Evolutionary conservation across 1,140 invertebrate genomes (phyloP).

Genomic region (Philopotamus ludificatus): DNA sequence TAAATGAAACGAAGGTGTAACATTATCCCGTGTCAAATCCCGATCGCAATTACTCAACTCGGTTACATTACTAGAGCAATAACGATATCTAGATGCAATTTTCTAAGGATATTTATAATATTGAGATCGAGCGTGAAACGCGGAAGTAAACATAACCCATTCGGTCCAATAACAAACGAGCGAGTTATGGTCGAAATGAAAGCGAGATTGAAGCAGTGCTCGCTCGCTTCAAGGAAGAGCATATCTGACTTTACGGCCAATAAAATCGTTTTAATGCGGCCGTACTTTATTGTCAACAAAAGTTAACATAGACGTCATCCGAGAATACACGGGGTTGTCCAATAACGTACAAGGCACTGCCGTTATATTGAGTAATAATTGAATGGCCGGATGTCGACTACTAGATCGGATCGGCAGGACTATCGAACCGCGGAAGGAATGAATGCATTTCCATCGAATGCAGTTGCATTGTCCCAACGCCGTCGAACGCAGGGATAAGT

Average conservation of each 20-base stretch:
- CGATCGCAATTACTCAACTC: no score
- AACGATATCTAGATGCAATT: no score
- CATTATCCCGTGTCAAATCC: no score
- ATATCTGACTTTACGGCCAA: background rate
- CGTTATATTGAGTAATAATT: constrained; percentile 15
- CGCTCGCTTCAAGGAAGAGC: background rate
- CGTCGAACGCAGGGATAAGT: background rate
- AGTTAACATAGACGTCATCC: no score
- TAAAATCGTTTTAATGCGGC: background rate
- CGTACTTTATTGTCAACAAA: background rate
- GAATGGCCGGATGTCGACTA: constrained; percentile 15
- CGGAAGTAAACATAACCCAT: background rate
- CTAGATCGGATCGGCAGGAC: background rate
- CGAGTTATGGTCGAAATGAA: background rate
- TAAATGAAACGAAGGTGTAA: no score
- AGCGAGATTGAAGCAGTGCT: background rate
- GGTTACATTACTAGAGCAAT: no score
- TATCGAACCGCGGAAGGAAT: background rate
- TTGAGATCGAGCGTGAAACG: background rate
- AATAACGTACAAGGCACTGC: background rate
- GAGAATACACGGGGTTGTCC: background rate
- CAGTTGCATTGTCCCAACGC: background rate
- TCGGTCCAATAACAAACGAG: background rate
- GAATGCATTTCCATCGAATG: background rate
- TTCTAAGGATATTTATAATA: no score